phyloP scores from a whole-genome alignment of 2,888 invertebrate species.

The Drosophila multiciliata region DNA sequence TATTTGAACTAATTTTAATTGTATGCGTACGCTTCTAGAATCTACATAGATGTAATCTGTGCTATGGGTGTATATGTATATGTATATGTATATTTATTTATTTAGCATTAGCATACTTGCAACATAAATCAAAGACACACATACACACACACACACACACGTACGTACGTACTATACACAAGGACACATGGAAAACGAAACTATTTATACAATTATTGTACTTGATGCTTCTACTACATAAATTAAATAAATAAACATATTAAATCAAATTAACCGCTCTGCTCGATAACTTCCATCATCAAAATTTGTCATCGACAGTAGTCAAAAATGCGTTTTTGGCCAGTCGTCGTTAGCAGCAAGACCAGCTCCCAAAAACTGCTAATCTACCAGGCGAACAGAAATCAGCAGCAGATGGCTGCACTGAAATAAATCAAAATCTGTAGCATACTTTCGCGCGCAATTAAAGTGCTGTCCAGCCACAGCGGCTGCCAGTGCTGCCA shows the following conservation, averaged over 20 bases:
- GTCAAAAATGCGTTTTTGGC: background rate
- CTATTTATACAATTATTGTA: conserved; percentile 73
- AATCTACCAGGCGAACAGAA: conserved; percentile 36
- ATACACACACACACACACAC: conserved; percentile 24
- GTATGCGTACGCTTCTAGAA: conserved; percentile 51
- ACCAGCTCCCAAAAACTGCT: conserved; percentile 37
- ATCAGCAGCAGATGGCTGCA: conserved; percentile 17
- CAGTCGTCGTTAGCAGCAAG: conserved; percentile 12
- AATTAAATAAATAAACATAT: conserved; percentile 53
- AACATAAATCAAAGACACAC: conserved; percentile 65
- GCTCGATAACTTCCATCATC: background rate
- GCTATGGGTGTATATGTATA: conserved; percentile 54
- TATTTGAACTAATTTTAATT: conserved; percentile 21
- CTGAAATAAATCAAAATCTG: background rate
- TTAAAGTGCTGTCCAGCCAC: conserved; percentile 12
- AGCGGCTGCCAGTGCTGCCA: conserved; percentile 2
- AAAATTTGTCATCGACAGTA: conserved; percentile 1
- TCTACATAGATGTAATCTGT: conserved; percentile 61
- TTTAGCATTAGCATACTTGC: conserved; percentile 58
- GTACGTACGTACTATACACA: conserved; percentile 20
- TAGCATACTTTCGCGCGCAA: conserved; percentile 32
- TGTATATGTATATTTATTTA: conserved; percentile 49
- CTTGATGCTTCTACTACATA: conserved; percentile 77
- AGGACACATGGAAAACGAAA: conserved; percentile 44
- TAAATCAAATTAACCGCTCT: conserved; percentile 8